A percentile compares a stretch with the other conserved stretches of the same genome.
These are phyloP conservation scores for Microcaecilia unicolor DNA, from an alignment of 2,797 vertebrate species.

Conservation along the genomic window DNA sequence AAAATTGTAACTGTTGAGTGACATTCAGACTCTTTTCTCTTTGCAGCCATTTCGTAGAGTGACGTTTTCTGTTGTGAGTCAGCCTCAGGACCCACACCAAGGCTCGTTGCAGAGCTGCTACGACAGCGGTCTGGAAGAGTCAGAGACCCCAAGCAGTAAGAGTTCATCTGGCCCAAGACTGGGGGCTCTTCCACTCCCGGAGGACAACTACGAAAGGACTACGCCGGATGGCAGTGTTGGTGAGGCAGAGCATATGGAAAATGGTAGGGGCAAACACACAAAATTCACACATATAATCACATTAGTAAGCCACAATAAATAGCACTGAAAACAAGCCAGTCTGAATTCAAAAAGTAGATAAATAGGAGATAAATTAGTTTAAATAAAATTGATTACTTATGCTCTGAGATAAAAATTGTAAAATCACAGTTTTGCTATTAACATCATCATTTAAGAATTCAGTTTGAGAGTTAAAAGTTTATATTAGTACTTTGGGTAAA, in stretches of 20 bases:
- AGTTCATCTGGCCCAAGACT: constrained; percentile 96
- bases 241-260: constrained; percentile 99
- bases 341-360: too few relatives aligned
- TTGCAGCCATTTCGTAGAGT: constrained; percentile 99
- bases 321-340: too few relatives aligned
- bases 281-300: constrained; percentile 60
- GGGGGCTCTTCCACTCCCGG: constrained; percentile 96
- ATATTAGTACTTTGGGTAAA: constrained; percentile 22
- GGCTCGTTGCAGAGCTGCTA: constrained; percentile 99
- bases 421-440: constrained; percentile 30
- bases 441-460: constrained; percentile 24
- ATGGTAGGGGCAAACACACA: constrained; percentile 98
- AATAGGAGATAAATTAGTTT: constrained; percentile 27
- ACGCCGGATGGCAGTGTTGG: constrained; percentile 99
- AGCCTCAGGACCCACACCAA: constrained; percentile 98
- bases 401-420: constrained; percentile 23
- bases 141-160: constrained; percentile 99
- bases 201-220: constrained; percentile 99
- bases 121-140: constrained; percentile 99
- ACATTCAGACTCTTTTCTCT: constrained; percentile 96
- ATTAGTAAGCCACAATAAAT: constrained; percentile 46
- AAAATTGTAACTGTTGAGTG: constrained; percentile 61
- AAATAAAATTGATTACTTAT: constrained; percentile 17
- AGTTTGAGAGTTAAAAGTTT: constrained; percentile 12
- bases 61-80: constrained; percentile 99